These are phyloP conservation scores for Caenorhabditis sp. DNA, from an alignment of 2,888 invertebrate species.

Conservation along the genomic window DNA sequence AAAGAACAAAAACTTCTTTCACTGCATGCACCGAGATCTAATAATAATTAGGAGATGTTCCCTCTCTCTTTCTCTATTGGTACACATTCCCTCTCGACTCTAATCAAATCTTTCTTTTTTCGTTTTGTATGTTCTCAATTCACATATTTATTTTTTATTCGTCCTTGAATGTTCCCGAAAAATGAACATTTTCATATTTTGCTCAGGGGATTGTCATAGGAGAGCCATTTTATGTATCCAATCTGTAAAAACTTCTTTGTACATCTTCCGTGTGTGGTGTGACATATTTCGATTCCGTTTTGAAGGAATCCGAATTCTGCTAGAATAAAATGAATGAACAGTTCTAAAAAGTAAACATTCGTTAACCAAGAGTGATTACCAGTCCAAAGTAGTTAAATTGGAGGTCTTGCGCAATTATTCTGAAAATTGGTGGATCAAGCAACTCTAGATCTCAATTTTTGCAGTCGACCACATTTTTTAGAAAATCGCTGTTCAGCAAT, in stretches of 20 bases:
- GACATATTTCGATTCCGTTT: constrained; percentile 35
- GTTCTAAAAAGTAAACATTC: neutral
- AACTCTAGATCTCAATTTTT: no score
- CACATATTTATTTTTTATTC: constrained; percentile 20
- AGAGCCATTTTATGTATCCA: constrained; percentile 43
- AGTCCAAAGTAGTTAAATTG: no score
- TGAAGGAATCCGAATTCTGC: constrained; percentile 18
- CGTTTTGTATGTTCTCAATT: constrained; percentile 31
- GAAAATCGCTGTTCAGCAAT: no score
- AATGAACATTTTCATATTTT: constrained; percentile 32
- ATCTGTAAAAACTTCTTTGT: constrained; percentile 44
- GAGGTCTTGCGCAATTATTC: no score
- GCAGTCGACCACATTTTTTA: no score
- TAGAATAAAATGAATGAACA: constrained; percentile 9
- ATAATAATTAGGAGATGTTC: constrained; percentile 49
- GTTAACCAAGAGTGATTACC: no score
- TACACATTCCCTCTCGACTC: constrained; percentile 54
- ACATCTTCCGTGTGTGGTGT: constrained; percentile 47
- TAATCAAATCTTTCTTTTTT: constrained; percentile 48
- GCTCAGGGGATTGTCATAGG: constrained; percentile 67
- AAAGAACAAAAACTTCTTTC: constrained; percentile 58
- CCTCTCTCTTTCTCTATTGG: constrained; percentile 37
- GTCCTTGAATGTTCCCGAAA: constrained; percentile 29
- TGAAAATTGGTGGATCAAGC: no score
- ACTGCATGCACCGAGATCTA: constrained; percentile 63